Evolutionary conservation across 2,797 vertebrate genomes (phyloP), one percentile per base, ranked within the genome.

Genomic region (Percopsis omiscomaycus): DNA sequence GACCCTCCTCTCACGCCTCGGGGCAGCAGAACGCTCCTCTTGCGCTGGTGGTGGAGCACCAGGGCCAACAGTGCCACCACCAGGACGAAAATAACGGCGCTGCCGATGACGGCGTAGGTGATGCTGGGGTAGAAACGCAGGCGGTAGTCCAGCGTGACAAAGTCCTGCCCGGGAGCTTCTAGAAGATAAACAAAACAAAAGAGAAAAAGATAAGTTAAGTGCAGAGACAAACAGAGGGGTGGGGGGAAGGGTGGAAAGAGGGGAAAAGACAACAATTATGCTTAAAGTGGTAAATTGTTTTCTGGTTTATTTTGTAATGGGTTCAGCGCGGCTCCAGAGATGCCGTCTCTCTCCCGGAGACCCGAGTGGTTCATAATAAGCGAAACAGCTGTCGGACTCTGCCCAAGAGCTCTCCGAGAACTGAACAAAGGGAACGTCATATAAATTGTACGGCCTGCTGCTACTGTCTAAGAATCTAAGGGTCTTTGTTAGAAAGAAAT

Each of bases 91-190:
- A 99, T 96, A 75, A 98, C 92, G 0, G 96, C 96, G 60, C 97
- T 98, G 72, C 97, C 97, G 0, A 99, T 95, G 84, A 98, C 95
- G 1, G 95, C 96, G 0, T 98, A 99, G 2, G 95, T 98, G 75
- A 99, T 96, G 55, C 95, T 98, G 13, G 97, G 97, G 79, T 99
- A 98, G 86, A 97, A 97, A 0, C 94, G 94, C 4, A 98, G 92
- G 49, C 95, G 95, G 59, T 94, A 96, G 82, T 98, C 97, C 0
- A 97, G 92, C 0, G 95, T 96, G 79, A 98, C 95, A 1, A 96
- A 96, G 78, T 96, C 94, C 75, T 98, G 95, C 45, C 93, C 95
- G 0, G 95, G 95, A 76, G 94, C 92, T 72, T 97, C 96, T 98
- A 91, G 2, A 22, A 29, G 11, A 27, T 11, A 15, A n/a, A 29